Evolutionary conservation across 2,888 invertebrate species (phyloP), one percentile per base, ranked within the genome.

Genomic region (Nephrocerus scutellatus): DNA sequence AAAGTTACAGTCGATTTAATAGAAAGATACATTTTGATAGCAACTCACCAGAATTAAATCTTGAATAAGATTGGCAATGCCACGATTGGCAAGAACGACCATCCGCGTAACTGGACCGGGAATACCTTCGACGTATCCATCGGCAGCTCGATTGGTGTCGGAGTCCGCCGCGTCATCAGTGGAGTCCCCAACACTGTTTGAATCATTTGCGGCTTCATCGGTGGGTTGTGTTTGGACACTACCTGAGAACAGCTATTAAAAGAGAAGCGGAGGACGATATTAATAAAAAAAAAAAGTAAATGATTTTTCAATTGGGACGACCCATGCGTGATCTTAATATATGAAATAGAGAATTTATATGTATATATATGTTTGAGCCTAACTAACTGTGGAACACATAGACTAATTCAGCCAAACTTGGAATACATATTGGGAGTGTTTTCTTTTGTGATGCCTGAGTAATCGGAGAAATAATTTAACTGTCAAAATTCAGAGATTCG

Each of bases 71-170:
- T 88, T 88, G 57, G 88, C 84, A 57, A 88, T 77, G 52, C 88
- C 88, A 54, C 88, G 76, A 70, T 89, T 89, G 57, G 86, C 88
- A 60, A 89, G 80, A 58, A 89, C 85, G 67, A 88, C 85, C 40
- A 88, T 76, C 64, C 88, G 75, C 44, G 88, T 89, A 59, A 88
- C 80, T 39, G 88, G 88, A 55, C 88, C 88, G 68, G 88, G 88
- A 56, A 88, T 84, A 39, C 86, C 87, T 67, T 87, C 87, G 33
- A 80, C 78, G 55, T 80, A 79, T 51, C 80, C 81, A 65, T 77
- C 80, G 28, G 73, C 59, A 34, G 52, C 53, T 40, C 60, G 74
- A 60, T 77, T 77, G 47, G 72, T 53, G 36, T 66, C 77, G 24
- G 73, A 74, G 44, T 73, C 73, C 13, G 70, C 73, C 41, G 57